Percentiles rank a stretch among this genome's conserved stretches.
Evolutionary conservation across 2,888 invertebrate genomes (phyloP).

Genomic region (Hoplodrina ambigua): DNA sequence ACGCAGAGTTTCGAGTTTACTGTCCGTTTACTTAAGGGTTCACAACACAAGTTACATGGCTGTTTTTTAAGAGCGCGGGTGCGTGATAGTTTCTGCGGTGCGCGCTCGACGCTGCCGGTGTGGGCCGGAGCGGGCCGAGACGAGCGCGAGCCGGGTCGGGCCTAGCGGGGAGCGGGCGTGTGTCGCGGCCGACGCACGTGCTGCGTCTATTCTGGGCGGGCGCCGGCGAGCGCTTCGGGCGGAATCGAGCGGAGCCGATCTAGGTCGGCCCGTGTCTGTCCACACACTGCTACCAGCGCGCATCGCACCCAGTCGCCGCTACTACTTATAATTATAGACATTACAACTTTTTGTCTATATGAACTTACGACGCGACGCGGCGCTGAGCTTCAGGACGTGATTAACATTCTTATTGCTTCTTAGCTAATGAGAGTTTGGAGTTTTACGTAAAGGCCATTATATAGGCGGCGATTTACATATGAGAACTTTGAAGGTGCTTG

Average conservation of each 20-base stretch:
- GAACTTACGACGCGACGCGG: constrained; percentile 11
- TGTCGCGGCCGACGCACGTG: constrained; percentile 87
- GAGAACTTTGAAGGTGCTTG: background rate
- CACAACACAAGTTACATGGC: constrained; percentile 70
- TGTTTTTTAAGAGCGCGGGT: constrained; percentile 50
- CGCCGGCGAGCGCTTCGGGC: constrained; percentile 69
- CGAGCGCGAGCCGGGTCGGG: constrained; percentile 58
- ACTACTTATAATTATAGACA: constrained; percentile 55
- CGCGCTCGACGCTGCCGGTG: constrained; percentile 46
- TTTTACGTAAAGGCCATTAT: constrained; percentile 8
- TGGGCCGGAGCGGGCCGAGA: constrained; percentile 17
- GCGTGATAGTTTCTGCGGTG: constrained; percentile 56
- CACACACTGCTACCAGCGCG: constrained; percentile 67
- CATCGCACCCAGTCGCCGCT: constrained; percentile 60
- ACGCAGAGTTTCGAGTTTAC: constrained; percentile 58
- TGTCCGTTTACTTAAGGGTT: constrained; percentile 61
- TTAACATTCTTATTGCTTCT: constrained; percentile 42
- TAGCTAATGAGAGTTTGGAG: constrained; percentile 36
- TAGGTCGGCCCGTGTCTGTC: constrained; percentile 80
- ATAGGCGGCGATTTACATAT: background rate
- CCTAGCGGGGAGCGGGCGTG: constrained; percentile 75
- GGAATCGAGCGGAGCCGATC: constrained; percentile 86
- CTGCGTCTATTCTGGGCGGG: constrained; percentile 89
- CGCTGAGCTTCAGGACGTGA: constrained; percentile 23
- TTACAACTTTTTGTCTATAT: constrained; percentile 46